Evolutionary conservation across 1,140 invertebrate genomes (phyloP).

Genomic region (Cydia strobilella): DNA sequence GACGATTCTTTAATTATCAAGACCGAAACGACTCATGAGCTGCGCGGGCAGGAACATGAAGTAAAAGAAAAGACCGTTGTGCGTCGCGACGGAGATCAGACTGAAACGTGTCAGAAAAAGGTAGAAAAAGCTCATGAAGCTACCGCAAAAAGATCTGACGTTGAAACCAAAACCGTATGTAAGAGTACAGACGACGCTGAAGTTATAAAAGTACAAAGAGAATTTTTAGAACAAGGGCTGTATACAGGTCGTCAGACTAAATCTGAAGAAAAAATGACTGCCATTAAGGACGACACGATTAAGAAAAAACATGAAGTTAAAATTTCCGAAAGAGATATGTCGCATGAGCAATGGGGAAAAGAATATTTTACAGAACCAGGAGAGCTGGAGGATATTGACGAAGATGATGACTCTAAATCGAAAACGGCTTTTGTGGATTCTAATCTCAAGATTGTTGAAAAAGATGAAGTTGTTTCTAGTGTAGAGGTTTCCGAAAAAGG

Average conservation of each 20-base stretch:
- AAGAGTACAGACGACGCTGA: slow-evolving; percentile 73
- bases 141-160: slow-evolving; percentile 70
- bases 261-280: slow-evolving; percentile 79
- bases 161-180: slow-evolving; percentile 73
- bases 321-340: slow-evolving; percentile 78
- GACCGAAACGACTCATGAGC: slow-evolving; percentile 74
- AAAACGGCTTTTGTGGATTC: slow-evolving; percentile 72
- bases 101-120: slow-evolving; percentile 74
- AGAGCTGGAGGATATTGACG: slow-evolving; percentile 72
- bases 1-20: slow-evolving; percentile 77
- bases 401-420: slow-evolving; percentile 66
- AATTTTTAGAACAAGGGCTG: slow-evolving; percentile 75
- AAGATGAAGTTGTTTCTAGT: slow-evolving; percentile 72
- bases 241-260: slow-evolving; percentile 78
- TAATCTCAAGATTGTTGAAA: slow-evolving; percentile 72
- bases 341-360: slow-evolving; percentile 79
- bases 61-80: slow-evolving; percentile 74
- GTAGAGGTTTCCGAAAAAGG: slow-evolving; percentile 77
- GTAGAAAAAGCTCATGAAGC: slow-evolving; percentile 77
- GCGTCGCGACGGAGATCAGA: slow-evolving; percentile 71
- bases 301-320: slow-evolving; percentile 78
- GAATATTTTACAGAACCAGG: slow-evolving; percentile 78
- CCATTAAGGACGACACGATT: slow-evolving; percentile 75
- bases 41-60: slow-evolving; percentile 77
- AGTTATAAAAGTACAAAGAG: slow-evolving; percentile 70